phyloP scores from a whole-genome alignment of 1,140 invertebrate species.

The Dufourea novaeangliae region DNA sequence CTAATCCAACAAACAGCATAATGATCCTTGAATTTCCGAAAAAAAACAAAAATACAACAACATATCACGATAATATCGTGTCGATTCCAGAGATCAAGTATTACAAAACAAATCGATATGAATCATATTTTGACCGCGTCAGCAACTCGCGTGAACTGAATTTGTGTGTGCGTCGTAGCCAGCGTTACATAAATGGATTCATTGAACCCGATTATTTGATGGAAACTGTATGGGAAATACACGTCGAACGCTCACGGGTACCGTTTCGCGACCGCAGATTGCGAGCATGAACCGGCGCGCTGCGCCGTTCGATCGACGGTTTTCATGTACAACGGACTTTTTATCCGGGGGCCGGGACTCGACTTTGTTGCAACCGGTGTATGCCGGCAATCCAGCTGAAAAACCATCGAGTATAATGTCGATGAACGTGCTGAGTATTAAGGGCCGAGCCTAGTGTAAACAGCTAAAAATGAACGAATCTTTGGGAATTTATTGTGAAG shows the following conservation, averaged over 20 bases:
- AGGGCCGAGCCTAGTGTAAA: too few species aligned
- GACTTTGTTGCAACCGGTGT: constrained; percentile 31
- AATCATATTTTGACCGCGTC: too few species aligned
- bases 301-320: constrained; percentile 18
- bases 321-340: constrained; percentile 30
- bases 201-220: background rate
- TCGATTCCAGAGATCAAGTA: too few species aligned
- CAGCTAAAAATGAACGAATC: too few species aligned
- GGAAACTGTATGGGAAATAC: constrained; percentile 7
- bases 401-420: background rate
- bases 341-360: background rate
- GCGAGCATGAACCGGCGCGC: background rate
- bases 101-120: too few species aligned
- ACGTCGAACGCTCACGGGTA: constrained; percentile 11
- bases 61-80: too few species aligned
- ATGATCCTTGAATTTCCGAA: too few species aligned
- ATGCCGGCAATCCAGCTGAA: background rate
- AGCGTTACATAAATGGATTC: constrained; percentile 2
- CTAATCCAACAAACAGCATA: too few species aligned
- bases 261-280: constrained; percentile 31
- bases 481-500: too few species aligned
- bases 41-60: too few species aligned
- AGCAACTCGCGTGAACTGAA: too few species aligned
- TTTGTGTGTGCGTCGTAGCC: too few species aligned
- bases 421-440: constrained; percentile 26